These are phyloP conservation scores for Melieria omissa DNA, from an alignment of 2,888 invertebrate species.

Conservation along the genomic window DNA sequence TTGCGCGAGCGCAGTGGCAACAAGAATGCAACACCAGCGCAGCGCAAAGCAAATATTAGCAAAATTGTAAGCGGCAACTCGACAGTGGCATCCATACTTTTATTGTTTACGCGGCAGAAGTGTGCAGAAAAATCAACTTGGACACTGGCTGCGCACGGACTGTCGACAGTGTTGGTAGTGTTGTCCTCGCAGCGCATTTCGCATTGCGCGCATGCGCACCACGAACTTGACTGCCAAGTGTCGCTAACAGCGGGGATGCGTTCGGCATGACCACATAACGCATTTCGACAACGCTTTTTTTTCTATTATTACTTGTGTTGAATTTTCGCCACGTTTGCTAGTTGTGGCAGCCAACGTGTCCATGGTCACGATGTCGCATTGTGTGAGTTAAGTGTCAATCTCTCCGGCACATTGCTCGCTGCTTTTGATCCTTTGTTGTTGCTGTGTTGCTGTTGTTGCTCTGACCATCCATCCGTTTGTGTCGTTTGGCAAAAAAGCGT, in stretches of 20 bases:
- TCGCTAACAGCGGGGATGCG: slow-evolving; percentile 25
- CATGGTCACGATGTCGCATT: slow-evolving; percentile 25
- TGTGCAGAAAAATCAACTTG: neutral
- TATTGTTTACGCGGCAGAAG: slow-evolving; percentile 48
- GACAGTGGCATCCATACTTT: slow-evolving; percentile 52
- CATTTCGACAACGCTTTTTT: slow-evolving; percentile 9
- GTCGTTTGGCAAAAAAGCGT: slow-evolving; percentile 41
- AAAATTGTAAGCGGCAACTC: neutral
- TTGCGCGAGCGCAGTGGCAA: slow-evolving; percentile 9
- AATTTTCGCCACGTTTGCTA: neutral
- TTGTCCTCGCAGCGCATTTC: neutral
- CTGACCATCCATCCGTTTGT: slow-evolving; percentile 7
- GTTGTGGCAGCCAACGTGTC: slow-evolving; percentile 14
- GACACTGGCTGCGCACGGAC: neutral
- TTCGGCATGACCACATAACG: slow-evolving; percentile 21
- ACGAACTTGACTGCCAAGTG: slow-evolving; percentile 8
- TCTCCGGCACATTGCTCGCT: neutral
- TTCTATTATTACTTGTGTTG: too few species aligned
- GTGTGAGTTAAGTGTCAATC: slow-evolving; percentile 34
- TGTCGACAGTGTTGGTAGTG: slow-evolving; percentile 7
- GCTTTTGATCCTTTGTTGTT: neutral
- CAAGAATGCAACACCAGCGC: neutral
- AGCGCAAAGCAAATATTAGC: neutral
- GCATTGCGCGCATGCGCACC: slow-evolving; percentile 22
- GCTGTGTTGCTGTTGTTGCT: neutral